A percentile compares a stretch with the other conserved stretches of the same genome.
Evolutionary conservation across 2,888 invertebrate genomes (phyloP).

Genomic region (Protodeltote pygarga): DNA sequence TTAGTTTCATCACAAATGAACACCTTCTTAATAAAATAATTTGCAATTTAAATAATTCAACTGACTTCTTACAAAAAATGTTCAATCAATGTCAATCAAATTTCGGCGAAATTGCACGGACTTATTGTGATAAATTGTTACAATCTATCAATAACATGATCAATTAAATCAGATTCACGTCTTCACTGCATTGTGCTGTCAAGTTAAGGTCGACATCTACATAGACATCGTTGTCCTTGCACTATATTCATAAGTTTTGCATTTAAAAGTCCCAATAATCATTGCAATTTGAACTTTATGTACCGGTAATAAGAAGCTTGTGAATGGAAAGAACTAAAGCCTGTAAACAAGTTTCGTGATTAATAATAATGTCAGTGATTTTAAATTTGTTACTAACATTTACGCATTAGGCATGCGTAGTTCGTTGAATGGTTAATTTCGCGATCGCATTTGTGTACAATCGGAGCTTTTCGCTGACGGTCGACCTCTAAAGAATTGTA

Average conservation of each 20-base stretch:
- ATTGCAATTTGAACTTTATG: too few relatives aligned
- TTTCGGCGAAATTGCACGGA: constrained; percentile 8
- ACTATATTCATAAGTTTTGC: constrained; percentile 61
- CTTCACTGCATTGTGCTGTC: constrained; percentile 53
- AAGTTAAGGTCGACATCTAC: constrained; percentile 42
- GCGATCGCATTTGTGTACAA: constrained; percentile 10
- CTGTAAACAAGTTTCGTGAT: constrained; percentile 52
- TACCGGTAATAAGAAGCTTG: too few relatives aligned
- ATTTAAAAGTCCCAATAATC: too few relatives aligned
- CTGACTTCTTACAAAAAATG: background rate
- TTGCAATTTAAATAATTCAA: too few relatives aligned
- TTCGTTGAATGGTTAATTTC: constrained; percentile 22
- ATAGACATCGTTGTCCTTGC: constrained; percentile 58
- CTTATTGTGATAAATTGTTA: constrained; percentile 23
- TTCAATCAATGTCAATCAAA: background rate
- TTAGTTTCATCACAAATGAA: background rate
- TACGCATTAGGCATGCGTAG: constrained; percentile 58
- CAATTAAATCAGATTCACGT: constrained; percentile 37
- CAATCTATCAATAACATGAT: constrained; percentile 35
- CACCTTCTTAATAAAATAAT: background rate
- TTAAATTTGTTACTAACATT: constrained; percentile 65
- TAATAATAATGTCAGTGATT: constrained; percentile 61
- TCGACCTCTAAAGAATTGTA: constrained; percentile 3
- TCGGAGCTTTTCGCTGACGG: constrained; percentile 23
- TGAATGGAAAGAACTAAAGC: too few relatives aligned